phyloP scores from a whole-genome alignment of 2,113 vertebrate genomes.

The Dicerorhinus sumatrensis region DNA sequence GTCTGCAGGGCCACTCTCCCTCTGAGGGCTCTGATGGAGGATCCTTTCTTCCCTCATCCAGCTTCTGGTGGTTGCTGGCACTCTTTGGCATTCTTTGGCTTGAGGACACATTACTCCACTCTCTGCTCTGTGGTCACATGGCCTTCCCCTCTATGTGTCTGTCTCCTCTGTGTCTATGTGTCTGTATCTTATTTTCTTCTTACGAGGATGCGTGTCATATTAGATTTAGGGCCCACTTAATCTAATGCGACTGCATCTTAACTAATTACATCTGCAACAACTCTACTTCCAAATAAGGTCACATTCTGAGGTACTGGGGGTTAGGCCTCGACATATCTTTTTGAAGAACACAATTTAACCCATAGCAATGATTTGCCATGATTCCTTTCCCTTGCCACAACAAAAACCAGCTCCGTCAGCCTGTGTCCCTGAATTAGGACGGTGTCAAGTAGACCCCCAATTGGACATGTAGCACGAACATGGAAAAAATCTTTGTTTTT shows the following conservation, averaged over 20 bases:
- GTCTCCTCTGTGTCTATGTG: too few relatives aligned
- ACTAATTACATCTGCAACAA: neutral
- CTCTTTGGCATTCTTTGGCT: neutral
- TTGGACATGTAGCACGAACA: neutral
- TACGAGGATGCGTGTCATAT: too few relatives aligned
- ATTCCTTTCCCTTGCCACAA: too few relatives aligned
- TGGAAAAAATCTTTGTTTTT: neutral
- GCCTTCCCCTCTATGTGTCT: neutral
- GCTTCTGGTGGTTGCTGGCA: neutral
- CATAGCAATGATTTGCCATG: accelerated
- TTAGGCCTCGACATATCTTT: neutral
- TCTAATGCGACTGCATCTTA: neutral
- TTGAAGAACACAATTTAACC: neutral
- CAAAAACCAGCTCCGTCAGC: accelerated
- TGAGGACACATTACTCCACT: neutral
- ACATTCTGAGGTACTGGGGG: too few relatives aligned
- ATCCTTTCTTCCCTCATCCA: too few relatives aligned
- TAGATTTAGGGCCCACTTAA: neutral
- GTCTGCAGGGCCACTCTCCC: neutral
- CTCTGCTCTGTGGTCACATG: neutral
- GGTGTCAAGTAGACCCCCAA: too few relatives aligned
- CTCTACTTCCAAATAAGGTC: neutral
- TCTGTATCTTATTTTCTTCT: neutral
- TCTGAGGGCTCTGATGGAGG: neutral
- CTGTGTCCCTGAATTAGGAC: neutral